Evolutionary conservation across 1,140 invertebrate species (phyloP).

Genomic region (Radopholus similis): DNA sequence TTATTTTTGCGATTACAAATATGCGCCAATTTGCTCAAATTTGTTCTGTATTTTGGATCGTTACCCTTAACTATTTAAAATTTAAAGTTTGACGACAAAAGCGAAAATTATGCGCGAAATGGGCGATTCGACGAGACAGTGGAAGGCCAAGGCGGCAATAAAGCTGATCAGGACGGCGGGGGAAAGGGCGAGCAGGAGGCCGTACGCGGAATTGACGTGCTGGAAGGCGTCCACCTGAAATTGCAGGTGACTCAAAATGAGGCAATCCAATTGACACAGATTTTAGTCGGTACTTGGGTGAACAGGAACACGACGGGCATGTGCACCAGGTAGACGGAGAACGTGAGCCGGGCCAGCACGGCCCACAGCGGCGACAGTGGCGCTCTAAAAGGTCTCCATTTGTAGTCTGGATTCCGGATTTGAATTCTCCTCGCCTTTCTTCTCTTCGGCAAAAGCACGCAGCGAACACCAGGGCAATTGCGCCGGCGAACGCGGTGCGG

Average conservation of each 20-base stretch:
- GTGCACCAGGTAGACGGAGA: constrained; percentile 53
- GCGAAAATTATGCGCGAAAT: constrained; percentile 3
- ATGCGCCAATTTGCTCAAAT: too few species aligned
- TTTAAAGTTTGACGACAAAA: too few species aligned
- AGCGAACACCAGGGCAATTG: constrained; percentile 42
- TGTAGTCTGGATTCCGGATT: neutral
- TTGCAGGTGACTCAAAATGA: too few species aligned
- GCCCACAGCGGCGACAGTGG: constrained; percentile 36
- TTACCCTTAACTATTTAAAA: too few species aligned
- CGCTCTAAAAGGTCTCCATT: neutral
- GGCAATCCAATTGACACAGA: too few species aligned
- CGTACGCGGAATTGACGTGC: constrained; percentile 34
- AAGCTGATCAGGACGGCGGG: constrained; percentile 46
- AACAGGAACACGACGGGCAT: constrained; percentile 54
- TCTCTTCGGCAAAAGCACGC: constrained; percentile 21
- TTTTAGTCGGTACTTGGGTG: constrained; percentile 43
- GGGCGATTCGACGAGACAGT: constrained; percentile 51
- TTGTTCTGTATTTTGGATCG: too few species aligned
- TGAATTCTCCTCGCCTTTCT: neutral
- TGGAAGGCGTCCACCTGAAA: too few species aligned
- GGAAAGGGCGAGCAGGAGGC: constrained; percentile 44
- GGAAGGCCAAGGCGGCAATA: constrained; percentile 47
- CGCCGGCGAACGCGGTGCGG: constrained; percentile 50
- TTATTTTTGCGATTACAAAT: too few species aligned
- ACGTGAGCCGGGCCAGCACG: constrained; percentile 50